Evolutionary conservation across 2,888 invertebrate species (phyloP), one percentile per base, ranked within the genome.

Genomic region (Coleophora deauratella): DNA sequence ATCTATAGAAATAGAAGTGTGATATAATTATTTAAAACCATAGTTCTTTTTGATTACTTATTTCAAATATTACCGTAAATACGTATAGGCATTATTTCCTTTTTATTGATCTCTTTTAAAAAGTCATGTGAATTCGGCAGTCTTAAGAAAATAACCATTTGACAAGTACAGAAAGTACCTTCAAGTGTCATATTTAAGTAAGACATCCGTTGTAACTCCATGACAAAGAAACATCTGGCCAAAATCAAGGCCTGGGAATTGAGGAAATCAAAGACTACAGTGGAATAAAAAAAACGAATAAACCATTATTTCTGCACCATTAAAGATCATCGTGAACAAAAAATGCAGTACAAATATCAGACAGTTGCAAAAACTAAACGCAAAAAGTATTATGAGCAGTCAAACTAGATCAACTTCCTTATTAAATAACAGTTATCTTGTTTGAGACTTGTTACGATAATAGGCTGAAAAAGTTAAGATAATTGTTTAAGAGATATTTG

Each of bases 231-330:
- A 75, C 78, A 80, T 77, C 78, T 80, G 78, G 77, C 59, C 66
- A 50, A 68, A 42, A 66, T 62, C 80, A 77, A 78, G 79, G 78
- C 71, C 72, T 72, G 59, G 62, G 63, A 68, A 77, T 71, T 69
- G 71, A 75, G 79, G 78, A 79, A 81, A 76, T 72, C 50, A 45
- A 63, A 57, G 21, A 3, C 3, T 21, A 50, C 59, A 45, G 55
- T 64, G 59, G 57, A 57, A 52, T 46, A 45, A 59, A 70, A 76
- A 76, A 74, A 76, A 71, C 65, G 58, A 62, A 70, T 66, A 68
- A 63, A 62, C 62, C 58, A 72, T 69, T 64, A 72, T 72, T 67
- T 67, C 62, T 57, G 63, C 66, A 72, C 68, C 67, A 75, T 75
- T 77, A 75, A 68, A 71, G 66, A 71, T 69, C 63, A 62, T 70